Conservation (phyloP, 2,113 vertebrate genomes). For the Campylorhamphus procurvoides region DNA sequence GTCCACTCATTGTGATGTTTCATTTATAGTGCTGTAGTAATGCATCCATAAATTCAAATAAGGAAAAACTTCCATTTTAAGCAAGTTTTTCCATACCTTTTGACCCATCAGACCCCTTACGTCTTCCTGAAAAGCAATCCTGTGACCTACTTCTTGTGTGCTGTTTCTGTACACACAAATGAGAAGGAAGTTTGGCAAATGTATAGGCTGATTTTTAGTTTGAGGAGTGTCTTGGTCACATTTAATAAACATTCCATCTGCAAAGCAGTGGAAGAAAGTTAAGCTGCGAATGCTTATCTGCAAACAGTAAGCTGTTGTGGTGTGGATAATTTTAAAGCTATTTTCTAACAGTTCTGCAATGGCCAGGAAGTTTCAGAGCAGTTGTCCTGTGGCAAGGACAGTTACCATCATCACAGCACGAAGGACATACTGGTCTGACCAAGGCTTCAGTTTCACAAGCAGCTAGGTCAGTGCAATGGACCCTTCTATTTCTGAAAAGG, state of each 20-base stretch:
- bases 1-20: constrained; percentile 4
- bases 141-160: constrained; percentile 28
- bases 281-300: background rate
- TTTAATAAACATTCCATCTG: background rate
- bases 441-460: background rate
- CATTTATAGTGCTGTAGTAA: background rate
- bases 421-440: background rate
- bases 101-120: background rate
- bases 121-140: background rate
- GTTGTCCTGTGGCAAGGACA: background rate
- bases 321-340: background rate
- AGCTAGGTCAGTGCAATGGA: background rate
- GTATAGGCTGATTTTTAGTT: background rate
- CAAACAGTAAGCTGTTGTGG: background rate
- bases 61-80: constrained; percentile 15
- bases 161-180: background rate
- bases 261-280: background rate
- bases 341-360: background rate
- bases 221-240: background rate
- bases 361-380: background rate
- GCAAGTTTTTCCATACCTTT: constrained; percentile 33
- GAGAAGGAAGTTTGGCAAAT: background rate
- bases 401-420: background rate
- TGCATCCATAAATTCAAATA: background rate
- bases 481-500: background rate